phyloP scores from a whole-genome alignment of 2,888 invertebrate genomes.

The Agelastica alni region DNA sequence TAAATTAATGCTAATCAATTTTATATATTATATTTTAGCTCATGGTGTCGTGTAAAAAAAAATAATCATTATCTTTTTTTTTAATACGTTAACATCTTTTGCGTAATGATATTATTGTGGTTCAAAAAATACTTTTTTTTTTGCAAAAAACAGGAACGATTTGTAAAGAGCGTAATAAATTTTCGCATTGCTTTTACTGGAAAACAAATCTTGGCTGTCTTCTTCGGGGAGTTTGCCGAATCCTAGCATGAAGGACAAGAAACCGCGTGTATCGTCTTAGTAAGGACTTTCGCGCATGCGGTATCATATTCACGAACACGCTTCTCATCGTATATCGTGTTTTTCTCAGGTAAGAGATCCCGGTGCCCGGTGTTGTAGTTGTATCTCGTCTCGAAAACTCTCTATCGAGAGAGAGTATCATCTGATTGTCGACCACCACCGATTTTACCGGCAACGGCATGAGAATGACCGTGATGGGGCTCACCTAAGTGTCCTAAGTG shows the following conservation, averaged over 20 bases:
- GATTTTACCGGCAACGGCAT: constrained; percentile 15
- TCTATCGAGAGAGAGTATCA: constrained; percentile 2
- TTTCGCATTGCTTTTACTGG: no score
- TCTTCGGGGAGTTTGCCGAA: constrained; percentile 12
- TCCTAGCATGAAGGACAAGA: constrained; percentile 22
- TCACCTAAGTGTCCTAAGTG: constrained; percentile 51
- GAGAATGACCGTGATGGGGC: constrained; percentile 52
- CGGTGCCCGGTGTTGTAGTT: constrained; percentile 13
- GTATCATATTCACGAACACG: constrained; percentile 8
- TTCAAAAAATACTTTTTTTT: no score
- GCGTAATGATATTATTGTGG: no score
- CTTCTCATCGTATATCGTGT: constrained; percentile 16
- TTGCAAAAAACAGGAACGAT: no score
- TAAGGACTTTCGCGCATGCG: constrained; percentile 28
- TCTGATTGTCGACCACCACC: constrained; percentile 32
- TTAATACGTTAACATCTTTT: no score
- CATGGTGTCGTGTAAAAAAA: no score
- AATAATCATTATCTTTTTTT: no score
- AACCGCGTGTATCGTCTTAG: constrained; percentile 14
- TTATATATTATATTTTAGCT: no score
- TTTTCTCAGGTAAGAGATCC: constrained; percentile 19
- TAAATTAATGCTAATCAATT: no score
- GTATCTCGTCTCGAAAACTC: constrained; percentile 14
- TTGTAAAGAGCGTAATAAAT: no score
- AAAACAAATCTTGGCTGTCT: constrained; percentile 14